These are phyloP conservation scores for Trichacis sp. DNA, from an alignment of 2,888 invertebrate species.

Conservation along the genomic window DNA sequence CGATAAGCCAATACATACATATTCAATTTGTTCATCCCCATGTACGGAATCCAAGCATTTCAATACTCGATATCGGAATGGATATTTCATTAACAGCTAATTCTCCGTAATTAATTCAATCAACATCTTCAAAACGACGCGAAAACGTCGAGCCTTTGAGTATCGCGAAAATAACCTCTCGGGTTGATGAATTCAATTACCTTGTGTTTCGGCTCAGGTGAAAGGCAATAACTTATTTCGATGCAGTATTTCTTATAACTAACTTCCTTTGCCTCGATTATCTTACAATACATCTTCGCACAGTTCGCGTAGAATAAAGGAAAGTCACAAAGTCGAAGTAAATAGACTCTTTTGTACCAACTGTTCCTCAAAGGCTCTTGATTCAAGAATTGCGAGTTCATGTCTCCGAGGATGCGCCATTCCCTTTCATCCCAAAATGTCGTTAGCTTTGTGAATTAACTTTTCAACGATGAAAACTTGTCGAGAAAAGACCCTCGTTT, in stretches of 20 bases:
- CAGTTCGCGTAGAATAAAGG: background rate
- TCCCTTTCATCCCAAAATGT: slow-evolving; percentile 28
- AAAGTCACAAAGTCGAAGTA: slow-evolving; percentile 10
- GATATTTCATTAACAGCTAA: background rate
- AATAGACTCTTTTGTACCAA: slow-evolving; percentile 25
- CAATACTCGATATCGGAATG: background rate
- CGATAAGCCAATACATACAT: no score
- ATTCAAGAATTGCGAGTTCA: slow-evolving; percentile 17
- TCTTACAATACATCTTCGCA: background rate
- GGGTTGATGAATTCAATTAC: background rate
- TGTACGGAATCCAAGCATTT: background rate
- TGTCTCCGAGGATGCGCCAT: slow-evolving; percentile 13
- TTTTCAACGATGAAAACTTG: background rate
- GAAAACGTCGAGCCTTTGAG: no score
- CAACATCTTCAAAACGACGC: background rate
- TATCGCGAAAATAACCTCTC: no score
- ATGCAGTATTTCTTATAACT: background rate
- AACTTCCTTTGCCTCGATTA: slow-evolving; percentile 1
- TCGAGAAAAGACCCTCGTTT: background rate
- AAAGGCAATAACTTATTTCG: slow-evolving; percentile 6
- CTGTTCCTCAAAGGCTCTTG: slow-evolving; percentile 24
- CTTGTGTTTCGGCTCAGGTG: background rate
- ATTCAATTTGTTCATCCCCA: background rate
- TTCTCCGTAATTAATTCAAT: background rate
- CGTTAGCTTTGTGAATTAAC: slow-evolving; percentile 21